phyloP scores from a whole-genome alignment of 2,113 vertebrate genomes.

The Aphyosemion australe region DNA sequence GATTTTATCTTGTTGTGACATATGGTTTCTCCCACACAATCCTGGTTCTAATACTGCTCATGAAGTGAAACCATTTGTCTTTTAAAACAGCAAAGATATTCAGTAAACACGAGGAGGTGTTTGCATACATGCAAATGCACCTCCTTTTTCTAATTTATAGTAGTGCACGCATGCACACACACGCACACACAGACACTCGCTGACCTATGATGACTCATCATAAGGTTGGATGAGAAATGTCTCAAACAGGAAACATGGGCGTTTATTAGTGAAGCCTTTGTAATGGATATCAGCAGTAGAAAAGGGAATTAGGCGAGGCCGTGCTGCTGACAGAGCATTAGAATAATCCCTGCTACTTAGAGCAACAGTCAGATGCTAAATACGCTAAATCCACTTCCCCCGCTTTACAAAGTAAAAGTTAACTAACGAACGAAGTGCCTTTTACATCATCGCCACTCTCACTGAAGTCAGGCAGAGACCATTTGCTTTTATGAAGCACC shows the following conservation, averaged over 20 bases:
- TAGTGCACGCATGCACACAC: no score
- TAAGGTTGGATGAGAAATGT: slow-evolving; percentile 34
- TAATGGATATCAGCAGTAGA: slow-evolving; percentile 65
- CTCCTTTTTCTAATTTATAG: neutral
- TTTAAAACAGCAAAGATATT: neutral
- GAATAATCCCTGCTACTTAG: slow-evolving; percentile 76
- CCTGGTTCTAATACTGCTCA: neutral
- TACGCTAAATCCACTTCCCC: slow-evolving; percentile 63
- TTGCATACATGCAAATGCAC: slow-evolving; percentile 5
- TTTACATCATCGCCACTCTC: slow-evolving; percentile 60
- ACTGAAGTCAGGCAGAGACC: slow-evolving; percentile 59
- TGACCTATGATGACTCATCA: slow-evolving; percentile 37
- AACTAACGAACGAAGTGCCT: slow-evolving; percentile 64
- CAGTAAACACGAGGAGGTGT: neutral
- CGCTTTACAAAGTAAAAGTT: slow-evolving; percentile 51
- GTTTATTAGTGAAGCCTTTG: slow-evolving; percentile 59
- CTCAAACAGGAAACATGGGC: slow-evolving; percentile 33
- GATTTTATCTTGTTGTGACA: no score
- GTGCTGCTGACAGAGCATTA: slow-evolving; percentile 69
- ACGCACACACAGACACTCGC: neutral
- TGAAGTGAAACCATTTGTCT: neutral
- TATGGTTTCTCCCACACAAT: neutral
- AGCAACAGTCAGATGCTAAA: slow-evolving; percentile 72
- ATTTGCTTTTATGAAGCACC: slow-evolving; percentile 73
- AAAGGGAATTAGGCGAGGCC: slow-evolving; percentile 59